Conservation (phyloP, 2,113 vertebrate genomes). For the Vombatus ursinus region DNA sequence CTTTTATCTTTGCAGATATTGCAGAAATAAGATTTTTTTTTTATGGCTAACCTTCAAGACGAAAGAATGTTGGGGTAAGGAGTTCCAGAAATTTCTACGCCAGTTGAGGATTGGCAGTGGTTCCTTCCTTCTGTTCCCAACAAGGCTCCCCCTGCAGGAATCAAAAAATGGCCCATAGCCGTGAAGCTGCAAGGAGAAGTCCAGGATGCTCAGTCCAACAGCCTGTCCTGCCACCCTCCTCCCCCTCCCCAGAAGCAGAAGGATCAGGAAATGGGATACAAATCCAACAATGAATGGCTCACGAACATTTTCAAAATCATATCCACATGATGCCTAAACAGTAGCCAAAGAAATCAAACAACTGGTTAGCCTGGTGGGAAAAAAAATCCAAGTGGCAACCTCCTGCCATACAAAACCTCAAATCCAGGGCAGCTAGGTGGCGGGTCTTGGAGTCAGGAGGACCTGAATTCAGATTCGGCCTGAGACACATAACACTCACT, state of each 20-base stretch:
- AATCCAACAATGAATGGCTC: background rate
- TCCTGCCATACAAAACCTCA: background rate
- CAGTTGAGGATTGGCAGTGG: constrained; percentile 58
- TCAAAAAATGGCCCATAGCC: background rate
- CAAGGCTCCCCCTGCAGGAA: constrained; percentile 35
- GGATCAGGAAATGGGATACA: background rate
- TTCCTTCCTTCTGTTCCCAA: constrained; percentile 56
- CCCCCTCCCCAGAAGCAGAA: background rate
- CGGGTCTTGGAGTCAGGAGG: too few species aligned
- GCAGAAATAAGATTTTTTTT: background rate
- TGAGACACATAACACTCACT: too few species aligned
- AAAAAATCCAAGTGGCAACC: background rate
- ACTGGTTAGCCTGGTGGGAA: background rate
- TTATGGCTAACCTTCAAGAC: background rate
- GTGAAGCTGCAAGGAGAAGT: background rate
- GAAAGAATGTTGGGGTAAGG: background rate
- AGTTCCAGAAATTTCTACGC: constrained; percentile 49
- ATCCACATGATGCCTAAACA: background rate
- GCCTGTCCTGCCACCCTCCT: constrained; percentile 11
- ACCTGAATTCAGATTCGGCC: too few species aligned
- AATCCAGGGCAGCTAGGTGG: too few species aligned
- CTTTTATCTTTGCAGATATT: background rate
- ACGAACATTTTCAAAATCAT: background rate
- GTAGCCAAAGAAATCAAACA: background rate
- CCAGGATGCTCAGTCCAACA: background rate